Evolutionary conservation across 1,140 invertebrate species (phyloP).

Genomic region (Acarapis woodi): DNA sequence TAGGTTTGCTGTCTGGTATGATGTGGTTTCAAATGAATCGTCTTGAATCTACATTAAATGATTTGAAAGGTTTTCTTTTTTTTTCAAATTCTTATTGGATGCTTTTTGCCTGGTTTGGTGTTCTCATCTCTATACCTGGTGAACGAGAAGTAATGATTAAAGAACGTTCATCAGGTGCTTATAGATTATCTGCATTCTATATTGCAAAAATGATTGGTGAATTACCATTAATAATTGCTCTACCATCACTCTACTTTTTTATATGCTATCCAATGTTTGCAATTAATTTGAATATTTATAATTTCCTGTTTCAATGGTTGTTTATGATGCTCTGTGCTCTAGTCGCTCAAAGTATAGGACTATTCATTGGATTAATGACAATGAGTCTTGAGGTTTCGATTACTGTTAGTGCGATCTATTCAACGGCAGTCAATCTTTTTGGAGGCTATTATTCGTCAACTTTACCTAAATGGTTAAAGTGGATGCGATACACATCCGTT

Average conservation of each 20-base stretch:
- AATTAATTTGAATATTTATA: constrained; percentile 22
- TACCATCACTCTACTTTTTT: constrained; percentile 44
- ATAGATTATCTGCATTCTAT: constrained; percentile 53
- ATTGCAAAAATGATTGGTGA: constrained; percentile 58
- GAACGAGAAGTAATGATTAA: constrained; percentile 55
- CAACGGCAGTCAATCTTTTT: constrained; percentile 44
- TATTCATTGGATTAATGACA: constrained; percentile 49
- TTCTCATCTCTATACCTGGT: constrained; percentile 43
- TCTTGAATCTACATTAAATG: constrained; percentile 37
- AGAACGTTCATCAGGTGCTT: constrained; percentile 45
- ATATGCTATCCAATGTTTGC: constrained; percentile 48
- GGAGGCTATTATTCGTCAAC: constrained; percentile 51
- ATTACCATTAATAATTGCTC: constrained; percentile 37
- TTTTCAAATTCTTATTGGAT: constrained; percentile 51
- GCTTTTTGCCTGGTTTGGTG: constrained; percentile 49
- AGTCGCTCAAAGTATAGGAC: constrained; percentile 35
- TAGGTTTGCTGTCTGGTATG: constrained; percentile 39
- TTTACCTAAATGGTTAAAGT: constrained; percentile 42
- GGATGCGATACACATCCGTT: constrained; percentile 41
- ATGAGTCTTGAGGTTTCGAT: constrained; percentile 49
- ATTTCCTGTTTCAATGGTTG: constrained; percentile 35
- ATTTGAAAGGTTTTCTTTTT: constrained; percentile 42
- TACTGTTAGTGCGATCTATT: constrained; percentile 45
- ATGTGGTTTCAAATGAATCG: constrained; percentile 47
- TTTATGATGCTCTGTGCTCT: constrained; percentile 26